Evolutionary conservation across 2,797 vertebrate species (phyloP), one percentile per base, ranked within the genome.

Genomic region (Cheirogaleus major): DNA sequence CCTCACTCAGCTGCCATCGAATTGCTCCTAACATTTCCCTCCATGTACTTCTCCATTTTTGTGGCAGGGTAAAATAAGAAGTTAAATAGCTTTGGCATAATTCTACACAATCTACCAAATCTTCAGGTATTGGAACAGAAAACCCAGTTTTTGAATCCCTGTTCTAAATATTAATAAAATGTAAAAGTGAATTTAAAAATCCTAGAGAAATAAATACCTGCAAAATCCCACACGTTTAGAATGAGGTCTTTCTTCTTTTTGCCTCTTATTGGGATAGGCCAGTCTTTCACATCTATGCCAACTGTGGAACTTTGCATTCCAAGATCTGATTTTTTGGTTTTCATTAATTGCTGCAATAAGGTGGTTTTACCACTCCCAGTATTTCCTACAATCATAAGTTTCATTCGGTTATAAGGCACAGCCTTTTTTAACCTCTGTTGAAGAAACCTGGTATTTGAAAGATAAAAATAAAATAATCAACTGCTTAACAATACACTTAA

Each of bases 401-500:
- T 99, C 99, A 99, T 99, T 81, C 99, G 99, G 94, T 99, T 99
- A 87, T 99, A 99, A 4, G 99, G 99, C 55, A 99, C 99, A 0
- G 99, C 99, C 98, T 99, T 99, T 98, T 99, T 99, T 96, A 99
- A 98, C 25, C 99, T 99, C 98, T 99, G 99, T 87, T 99, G 99
- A 97, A 99, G 99, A 98, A 99, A 99, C 97, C 99, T 99, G 96
- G 32, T 7, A 86, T 84, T 79, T 85, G 65, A 91, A 97, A 84
- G n/a, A 96, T 27, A 88, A 72, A 95, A 95, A 72, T 73, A 61
- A 82, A 61, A 32, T 59, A 75, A 85, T n/a, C 69, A n/a, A 65
- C 59, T 78, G 11, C 52, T 43, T 52, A 43, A 82, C 5, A 83
- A 13, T 9, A 1, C 5, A 52, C 22, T n/a, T 89, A 30, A 48